These are phyloP conservation scores for Zygothrica quintamaculata DNA, from an alignment of 2,888 invertebrate genomes.

Conservation along the genomic window DNA sequence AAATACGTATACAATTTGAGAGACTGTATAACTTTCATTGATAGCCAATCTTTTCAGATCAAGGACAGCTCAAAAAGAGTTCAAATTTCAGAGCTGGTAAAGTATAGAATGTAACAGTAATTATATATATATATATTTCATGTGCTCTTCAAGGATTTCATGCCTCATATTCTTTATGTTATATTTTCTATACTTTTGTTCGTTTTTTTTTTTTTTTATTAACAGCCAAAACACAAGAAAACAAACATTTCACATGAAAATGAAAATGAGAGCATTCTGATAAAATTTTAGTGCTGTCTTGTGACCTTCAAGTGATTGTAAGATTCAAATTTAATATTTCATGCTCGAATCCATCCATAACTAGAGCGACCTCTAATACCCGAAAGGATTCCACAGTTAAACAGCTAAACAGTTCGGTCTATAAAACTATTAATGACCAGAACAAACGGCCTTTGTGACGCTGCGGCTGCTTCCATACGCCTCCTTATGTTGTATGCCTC, in stretches of 20 bases:
- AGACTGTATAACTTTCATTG: slow-evolving; percentile 11
- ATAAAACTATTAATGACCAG: slow-evolving; percentile 82
- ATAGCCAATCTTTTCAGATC: slow-evolving; percentile 13
- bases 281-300: slow-evolving; percentile 51
- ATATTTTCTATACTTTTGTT: too few species aligned
- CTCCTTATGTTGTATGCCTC: slow-evolving; percentile 41
- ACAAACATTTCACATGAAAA: slow-evolving; percentile 54
- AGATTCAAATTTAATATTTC: slow-evolving; percentile 74
- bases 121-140: slow-evolving; percentile 21
- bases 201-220: too few species aligned
- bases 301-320: slow-evolving; percentile 70
- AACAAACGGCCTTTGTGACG: slow-evolving; percentile 71
- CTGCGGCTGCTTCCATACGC: slow-evolving; percentile 42
- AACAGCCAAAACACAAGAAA: slow-evolving; percentile 33
- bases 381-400: slow-evolving; percentile 53
- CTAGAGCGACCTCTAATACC: slow-evolving; percentile 53
- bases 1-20: slow-evolving; percentile 51
- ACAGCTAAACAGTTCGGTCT: slow-evolving; percentile 28
- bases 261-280: slow-evolving; percentile 63
- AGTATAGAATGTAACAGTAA: slow-evolving; percentile 32
- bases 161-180: slow-evolving; percentile 28
- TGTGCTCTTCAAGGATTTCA: slow-evolving; percentile 64
- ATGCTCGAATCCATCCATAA: slow-evolving; percentile 61
- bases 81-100: slow-evolving; percentile 36
- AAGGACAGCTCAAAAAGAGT: slow-evolving; percentile 50